A percentile compares a stretch with the other conserved stretches of the same genome.
Conservation (phyloP, 2,888 invertebrate genomes). For the Zaprionus obscuricornis region DNA sequence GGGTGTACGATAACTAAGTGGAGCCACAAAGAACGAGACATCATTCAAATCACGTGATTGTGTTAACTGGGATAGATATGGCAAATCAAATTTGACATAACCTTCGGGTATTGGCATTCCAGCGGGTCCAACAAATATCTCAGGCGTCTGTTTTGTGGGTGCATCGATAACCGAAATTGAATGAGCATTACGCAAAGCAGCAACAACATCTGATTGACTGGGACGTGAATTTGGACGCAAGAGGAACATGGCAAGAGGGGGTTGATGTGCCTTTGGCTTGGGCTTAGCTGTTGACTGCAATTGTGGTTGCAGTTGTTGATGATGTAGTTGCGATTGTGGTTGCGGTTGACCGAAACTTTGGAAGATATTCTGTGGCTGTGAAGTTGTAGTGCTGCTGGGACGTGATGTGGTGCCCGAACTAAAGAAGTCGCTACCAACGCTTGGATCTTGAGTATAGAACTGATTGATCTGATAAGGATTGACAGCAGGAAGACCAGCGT, state of each 20-base stretch:
- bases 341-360: slow-evolving; percentile 67
- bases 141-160: slow-evolving; percentile 88
- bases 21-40: slow-evolving; percentile 93
- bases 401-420: slow-evolving; percentile 74
- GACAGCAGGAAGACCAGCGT: slow-evolving; percentile 77
- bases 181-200: slow-evolving; percentile 88
- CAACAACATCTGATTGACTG: slow-evolving; percentile 88
- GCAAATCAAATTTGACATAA: slow-evolving; percentile 91
- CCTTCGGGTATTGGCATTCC: slow-evolving; percentile 88
- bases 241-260: slow-evolving; percentile 92
- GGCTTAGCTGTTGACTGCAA: slow-evolving; percentile 84
- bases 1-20: slow-evolving; percentile 92
- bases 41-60: slow-evolving; percentile 87
- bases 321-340: too few relatives aligned
- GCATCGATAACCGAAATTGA: slow-evolving; percentile 91
- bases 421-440: slow-evolving; percentile 64
- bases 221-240: slow-evolving; percentile 83
- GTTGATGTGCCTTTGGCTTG: slow-evolving; percentile 90
- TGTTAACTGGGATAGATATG: slow-evolving; percentile 87
- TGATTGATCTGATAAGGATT: slow-evolving; percentile 84
- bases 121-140: slow-evolving; percentile 92
- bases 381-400: slow-evolving; percentile 78
- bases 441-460: slow-evolving; percentile 82
- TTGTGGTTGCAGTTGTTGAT: slow-evolving; percentile 80
- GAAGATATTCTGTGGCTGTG: slow-evolving; percentile 71